Evolutionary conservation across 2,797 vertebrate genomes (phyloP), one percentile per base, ranked within the genome.

Genomic region (Champsocephalus esox): DNA sequence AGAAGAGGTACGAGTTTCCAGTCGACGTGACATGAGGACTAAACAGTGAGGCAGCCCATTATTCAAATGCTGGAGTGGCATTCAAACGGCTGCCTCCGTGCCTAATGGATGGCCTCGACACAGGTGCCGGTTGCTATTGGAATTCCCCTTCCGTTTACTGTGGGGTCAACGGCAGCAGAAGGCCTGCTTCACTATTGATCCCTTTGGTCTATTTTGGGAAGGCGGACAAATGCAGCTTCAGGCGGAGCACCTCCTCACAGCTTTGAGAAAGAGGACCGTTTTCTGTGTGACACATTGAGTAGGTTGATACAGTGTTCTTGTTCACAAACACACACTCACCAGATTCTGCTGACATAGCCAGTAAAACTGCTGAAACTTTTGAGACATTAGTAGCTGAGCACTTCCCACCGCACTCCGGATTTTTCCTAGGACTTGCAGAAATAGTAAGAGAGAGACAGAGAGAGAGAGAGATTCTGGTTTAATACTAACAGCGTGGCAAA

Each of bases 331-430:
- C 3, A 11, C 46, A 96, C 97, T 96, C 94, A 99, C 98, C 97
- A 99, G 94, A 91, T 99, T 99, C 95, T 99, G 98, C 88, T 99
- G 98, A 95, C 98, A 99, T 62, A 99, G 95, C 98, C 98, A 99
- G 89, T 99, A 99, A 93, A 99, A 99, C 89, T 99, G 98, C 94
- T 99, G 98, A 94, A 99, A 99, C 92, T 99, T 99, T 95, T 99
- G 98, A 83, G 98, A 99, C 98, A 99, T 99, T 54, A 99, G 95
- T 59, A 99, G 95, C 93, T 99, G 97, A 68, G 97, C 97, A 5
- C 97, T 99, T 88, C 97, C 97, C 73, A 99, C 97, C 0, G 97
- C 97, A 84, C 97, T 99, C 88, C 97, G 92, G 90, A 99, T 99
- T 85, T 98, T 98, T 65, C 97, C 97, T 79, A 98, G 94, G 89